Conservation (phyloP, 2,797 vertebrate genomes). For the Oryzias sinensis region DNA sequence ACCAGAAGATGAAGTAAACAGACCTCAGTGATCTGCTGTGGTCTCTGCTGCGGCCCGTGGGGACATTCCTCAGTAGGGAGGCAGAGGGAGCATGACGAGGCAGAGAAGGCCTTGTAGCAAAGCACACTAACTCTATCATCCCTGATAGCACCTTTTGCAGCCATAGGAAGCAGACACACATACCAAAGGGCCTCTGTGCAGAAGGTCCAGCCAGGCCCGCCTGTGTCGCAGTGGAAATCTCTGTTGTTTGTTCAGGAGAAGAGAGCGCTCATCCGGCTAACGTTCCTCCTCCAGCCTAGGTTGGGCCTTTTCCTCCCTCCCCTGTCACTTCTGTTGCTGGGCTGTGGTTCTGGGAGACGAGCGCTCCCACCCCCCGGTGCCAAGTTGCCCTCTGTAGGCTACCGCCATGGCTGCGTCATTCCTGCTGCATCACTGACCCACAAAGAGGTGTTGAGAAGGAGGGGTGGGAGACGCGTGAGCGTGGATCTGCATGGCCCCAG, state of each 20-base stretch:
- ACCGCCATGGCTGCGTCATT: slow-evolving; percentile 74
- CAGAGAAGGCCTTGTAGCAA: slow-evolving; percentile 59
- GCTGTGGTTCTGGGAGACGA: slow-evolving; percentile 47
- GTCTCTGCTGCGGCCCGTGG: slow-evolving; percentile 49
- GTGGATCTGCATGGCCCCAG: slow-evolving; percentile 35
- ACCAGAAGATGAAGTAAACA: slow-evolving; percentile 32
- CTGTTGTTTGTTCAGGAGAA: slow-evolving; percentile 52
- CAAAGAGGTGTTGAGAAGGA: slow-evolving; percentile 67
- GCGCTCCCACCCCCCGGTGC: slow-evolving; percentile 49
- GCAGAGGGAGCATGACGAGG: slow-evolving; percentile 37
- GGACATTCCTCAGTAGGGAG: slow-evolving; percentile 51
- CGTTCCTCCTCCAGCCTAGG: slow-evolving; percentile 43
- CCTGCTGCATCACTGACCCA: slow-evolving; percentile 72
- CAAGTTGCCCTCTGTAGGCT: slow-evolving; percentile 64
- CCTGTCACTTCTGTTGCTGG: slow-evolving; percentile 39
- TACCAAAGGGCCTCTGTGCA: slow-evolving; percentile 59
- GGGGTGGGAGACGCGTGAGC: slow-evolving; percentile 58
- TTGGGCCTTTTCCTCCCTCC: slow-evolving; percentile 51
- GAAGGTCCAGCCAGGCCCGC: slow-evolving; percentile 52
- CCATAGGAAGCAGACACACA: slow-evolving; percentile 55
- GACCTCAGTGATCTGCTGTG: slow-evolving; percentile 37
- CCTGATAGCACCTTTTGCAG: slow-evolving; percentile 33
- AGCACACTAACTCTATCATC: slow-evolving; percentile 46
- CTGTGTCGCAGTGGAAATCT: slow-evolving; percentile 48
- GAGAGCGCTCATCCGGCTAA: slow-evolving; percentile 36